Base-by-base conservation (phyloP, 2,113 vertebrate genomes). In the Callopanchax toddi region DNA sequence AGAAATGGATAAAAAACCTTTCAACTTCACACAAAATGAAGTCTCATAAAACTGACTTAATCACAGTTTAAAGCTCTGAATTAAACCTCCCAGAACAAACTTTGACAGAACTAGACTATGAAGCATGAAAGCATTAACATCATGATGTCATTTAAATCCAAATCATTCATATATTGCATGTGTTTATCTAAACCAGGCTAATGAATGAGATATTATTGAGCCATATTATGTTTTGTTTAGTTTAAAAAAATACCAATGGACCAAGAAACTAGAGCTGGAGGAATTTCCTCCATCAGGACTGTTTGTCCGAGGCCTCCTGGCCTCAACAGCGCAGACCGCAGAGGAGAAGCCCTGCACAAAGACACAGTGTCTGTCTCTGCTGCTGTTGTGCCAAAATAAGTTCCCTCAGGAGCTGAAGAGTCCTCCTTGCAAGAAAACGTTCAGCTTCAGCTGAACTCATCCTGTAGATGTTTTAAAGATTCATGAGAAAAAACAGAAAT, bases 291-390 rank as follows among this genome's bases (percentile, higher is more conserved):
- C 5, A 2, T 39, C 39, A 64, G 43, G 57, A 60, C 70, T 81
- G 73, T 72, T 77, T 82, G 74, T 74, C 60, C 12, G 52, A 56
- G 56, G 66, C 52, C 71, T 83, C 54, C 66, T 26, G 23, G 59
- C 68, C 77, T 76, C 62, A 74, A 69, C 68, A 71, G 59, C 56
- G 37, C 64, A 37, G 67, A 87, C 29, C 87, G 62, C 0, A 76
- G 78, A 67, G 79, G 57, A 76, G 78, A 74, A 23, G 60, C 71
- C 40, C 63, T 69, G 79, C 85, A 91, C 91, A 93, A 92, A 93
- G 90, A 77, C 85, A 67, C 84, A 87, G 68, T 92, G 90, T 93
- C 72, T 80, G 11, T 71, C 55, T 22, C 43, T 54, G 67, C 65
- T 69, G 57, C 16, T 43, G 66, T 49, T 22, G 72, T 75, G 78